phyloP scores from a whole-genome alignment of 1,140 invertebrate species.

The Chelonus insularis region DNA sequence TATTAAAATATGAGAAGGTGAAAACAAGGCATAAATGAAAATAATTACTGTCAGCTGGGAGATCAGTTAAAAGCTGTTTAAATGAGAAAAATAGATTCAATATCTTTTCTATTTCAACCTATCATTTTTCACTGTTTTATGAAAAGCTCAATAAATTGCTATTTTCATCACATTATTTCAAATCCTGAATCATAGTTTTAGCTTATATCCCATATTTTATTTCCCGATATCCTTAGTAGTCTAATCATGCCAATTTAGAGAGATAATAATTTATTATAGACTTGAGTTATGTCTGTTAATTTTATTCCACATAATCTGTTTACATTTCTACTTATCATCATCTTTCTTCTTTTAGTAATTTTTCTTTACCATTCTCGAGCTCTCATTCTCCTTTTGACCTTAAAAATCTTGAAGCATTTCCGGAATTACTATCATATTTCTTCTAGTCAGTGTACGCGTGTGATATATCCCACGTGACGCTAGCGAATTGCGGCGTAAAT shows the following conservation, averaged over 20 bases:
- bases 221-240: too few relatives aligned
- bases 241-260: too few relatives aligned
- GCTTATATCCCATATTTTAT: too few relatives aligned
- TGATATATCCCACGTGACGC: conserved; percentile 31
- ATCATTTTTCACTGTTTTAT: too few relatives aligned
- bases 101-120: too few relatives aligned
- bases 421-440: conserved; percentile 32
- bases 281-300: too few relatives aligned
- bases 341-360: conserved; percentile 6
- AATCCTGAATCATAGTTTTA: too few relatives aligned
- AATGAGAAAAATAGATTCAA: too few relatives aligned
- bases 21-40: conserved; percentile 2
- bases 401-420: not conserved
- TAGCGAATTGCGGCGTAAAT: conserved; percentile 36
- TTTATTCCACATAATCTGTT: too few relatives aligned
- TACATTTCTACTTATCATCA: not conserved
- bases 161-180: too few relatives aligned
- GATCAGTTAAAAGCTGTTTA: too few relatives aligned
- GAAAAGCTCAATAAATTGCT: too few relatives aligned
- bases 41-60: conserved; percentile 3
- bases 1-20: not conserved
- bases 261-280: not conserved
- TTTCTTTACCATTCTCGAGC: conserved; percentile 16
- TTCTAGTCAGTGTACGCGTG: conserved; percentile 12
- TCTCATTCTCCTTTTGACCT: not conserved